These are phyloP conservation scores for Protobothrops mucrosquamatus DNA, from an alignment of 2,113 vertebrate species.

Conservation along the genomic window DNA sequence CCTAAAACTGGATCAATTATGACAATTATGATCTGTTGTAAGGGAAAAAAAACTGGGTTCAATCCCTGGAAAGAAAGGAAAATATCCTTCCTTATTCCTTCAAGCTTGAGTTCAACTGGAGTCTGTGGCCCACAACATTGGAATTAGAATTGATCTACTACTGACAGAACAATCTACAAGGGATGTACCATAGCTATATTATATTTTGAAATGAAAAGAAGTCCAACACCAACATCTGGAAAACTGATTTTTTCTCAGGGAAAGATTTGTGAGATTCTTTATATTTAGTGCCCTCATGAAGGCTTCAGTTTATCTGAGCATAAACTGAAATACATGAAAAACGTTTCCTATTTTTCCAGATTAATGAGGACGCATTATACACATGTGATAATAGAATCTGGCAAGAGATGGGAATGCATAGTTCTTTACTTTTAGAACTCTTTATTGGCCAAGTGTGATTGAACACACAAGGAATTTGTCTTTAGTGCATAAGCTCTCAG, in stretches of 20 bases:
- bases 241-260: background rate
- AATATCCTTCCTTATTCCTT: too few relatives aligned
- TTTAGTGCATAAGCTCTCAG: too few relatives aligned
- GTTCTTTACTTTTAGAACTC: too few relatives aligned
- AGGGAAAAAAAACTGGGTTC: background rate
- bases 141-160: background rate
- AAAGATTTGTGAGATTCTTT: background rate
- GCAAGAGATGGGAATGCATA: too few relatives aligned
- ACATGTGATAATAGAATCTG: background rate
- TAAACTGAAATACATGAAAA: background rate
- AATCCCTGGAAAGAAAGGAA: background rate
- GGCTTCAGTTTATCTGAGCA: background rate
- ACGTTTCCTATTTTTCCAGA: background rate
- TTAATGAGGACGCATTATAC: background rate
- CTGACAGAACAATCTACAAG: background rate
- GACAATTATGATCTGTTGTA: background rate
- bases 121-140: too few relatives aligned
- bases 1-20: background rate
- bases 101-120: too few relatives aligned
- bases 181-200: background rate
- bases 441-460: too few relatives aligned
- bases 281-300: background rate
- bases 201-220: background rate
- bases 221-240: background rate
- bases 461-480: too few relatives aligned